Evolutionary conservation across 1,140 invertebrate species (phyloP).

Genomic region (Mesaphorura yosii): DNA sequence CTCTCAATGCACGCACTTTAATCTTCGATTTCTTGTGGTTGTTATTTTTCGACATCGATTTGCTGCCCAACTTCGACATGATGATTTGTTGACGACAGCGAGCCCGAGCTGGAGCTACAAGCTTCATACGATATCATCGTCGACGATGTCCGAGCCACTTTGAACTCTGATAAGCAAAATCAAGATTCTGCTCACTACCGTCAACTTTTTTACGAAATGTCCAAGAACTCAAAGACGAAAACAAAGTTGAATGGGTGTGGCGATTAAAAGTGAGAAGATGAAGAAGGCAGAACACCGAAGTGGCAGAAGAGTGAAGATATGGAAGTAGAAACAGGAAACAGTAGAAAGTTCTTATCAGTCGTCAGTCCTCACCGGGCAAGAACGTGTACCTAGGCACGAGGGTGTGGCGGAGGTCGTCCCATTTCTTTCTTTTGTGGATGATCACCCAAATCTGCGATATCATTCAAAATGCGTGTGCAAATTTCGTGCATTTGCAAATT

Average conservation of each 20-base stretch:
- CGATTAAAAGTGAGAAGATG: no score
- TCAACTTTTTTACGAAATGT: background rate
- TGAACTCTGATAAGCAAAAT: background rate
- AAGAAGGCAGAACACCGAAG: no score
- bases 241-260: no score
- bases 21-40: background rate
- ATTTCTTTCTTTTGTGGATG: conserved; percentile 14
- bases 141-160: background rate
- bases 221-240: background rate
- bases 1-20: background rate
- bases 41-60: background rate
- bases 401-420: conserved; percentile 16
- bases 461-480: no score
- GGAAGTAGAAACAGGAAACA: no score
- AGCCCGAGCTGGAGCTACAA: background rate
- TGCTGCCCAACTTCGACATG: background rate
- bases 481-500: no score
- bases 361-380: conserved; percentile 13
- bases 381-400: conserved; percentile 24
- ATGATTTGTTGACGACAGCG: background rate
- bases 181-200: background rate
- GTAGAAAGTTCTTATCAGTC: no score
- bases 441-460: conserved; percentile 20
- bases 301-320: no score
- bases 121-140: no score